Evolutionary conservation across 2,113 vertebrate species (phyloP).

Genomic region (Thunnus thynnus): DNA sequence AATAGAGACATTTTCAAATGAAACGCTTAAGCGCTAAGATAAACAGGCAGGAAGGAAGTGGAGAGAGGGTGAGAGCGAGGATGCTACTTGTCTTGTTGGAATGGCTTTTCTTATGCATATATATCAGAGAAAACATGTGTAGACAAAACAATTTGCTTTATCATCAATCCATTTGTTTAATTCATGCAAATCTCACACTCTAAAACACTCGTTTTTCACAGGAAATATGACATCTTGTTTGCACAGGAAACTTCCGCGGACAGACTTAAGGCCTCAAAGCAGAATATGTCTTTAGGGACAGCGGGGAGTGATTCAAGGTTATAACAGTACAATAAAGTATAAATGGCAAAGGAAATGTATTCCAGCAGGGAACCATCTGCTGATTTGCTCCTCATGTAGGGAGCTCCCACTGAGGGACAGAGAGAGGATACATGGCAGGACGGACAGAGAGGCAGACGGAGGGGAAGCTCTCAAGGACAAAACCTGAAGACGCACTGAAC

Average conservation of each 20-base stretch:
- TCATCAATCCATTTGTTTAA: conserved; percentile 39
- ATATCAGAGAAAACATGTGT: conserved; percentile 31
- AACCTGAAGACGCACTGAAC: conserved; percentile 30
- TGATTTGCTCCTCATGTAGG: conserved; percentile 59
- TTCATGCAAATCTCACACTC: conserved; percentile 26
- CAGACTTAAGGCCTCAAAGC: conserved; percentile 46
- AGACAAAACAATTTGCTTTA: conserved; percentile 31
- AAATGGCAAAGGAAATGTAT: conserved; percentile 62
- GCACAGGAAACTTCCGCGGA: conserved; percentile 18
- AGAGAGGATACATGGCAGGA: conserved; percentile 45
- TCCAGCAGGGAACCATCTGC: conserved; percentile 78
- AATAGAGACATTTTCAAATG: conserved; percentile 36
- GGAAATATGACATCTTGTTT: conserved; percentile 56
- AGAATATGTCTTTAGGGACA: conserved; percentile 33
- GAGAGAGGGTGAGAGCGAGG: neutral
- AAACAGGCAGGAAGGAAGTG: conserved; percentile 16
- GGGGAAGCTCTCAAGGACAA: conserved; percentile 75
- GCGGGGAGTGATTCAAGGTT: conserved; percentile 56
- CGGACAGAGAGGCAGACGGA: conserved; percentile 18
- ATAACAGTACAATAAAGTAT: conserved; percentile 48
- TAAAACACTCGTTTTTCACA: conserved; percentile 12
- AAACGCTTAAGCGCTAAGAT: conserved; percentile 17
- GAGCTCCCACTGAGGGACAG: conserved; percentile 60
- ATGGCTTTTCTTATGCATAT: conserved; percentile 15
- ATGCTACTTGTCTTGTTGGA: neutral